Evolutionary conservation across 64 coral and sea anemone genomes (phyloP).

Genomic region (Astreopora myriophthalma): DNA sequence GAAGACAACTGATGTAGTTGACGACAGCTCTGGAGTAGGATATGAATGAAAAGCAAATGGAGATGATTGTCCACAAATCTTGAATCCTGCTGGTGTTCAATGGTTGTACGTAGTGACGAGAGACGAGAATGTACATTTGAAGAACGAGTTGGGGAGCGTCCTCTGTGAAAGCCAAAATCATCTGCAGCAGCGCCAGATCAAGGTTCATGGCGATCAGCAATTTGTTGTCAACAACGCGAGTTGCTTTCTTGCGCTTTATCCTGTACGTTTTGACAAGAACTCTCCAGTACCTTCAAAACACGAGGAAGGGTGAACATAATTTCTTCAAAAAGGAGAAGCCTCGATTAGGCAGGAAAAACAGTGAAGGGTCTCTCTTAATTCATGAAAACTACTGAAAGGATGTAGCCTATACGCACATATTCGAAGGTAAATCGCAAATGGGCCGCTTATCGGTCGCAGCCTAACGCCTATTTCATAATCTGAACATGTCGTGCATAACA

Average conservation of each 20-base stretch:
- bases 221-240: slow-evolving; percentile 46
- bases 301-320: background rate
- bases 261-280: slow-evolving; percentile 71
- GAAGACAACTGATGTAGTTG: slow-evolving; percentile 79
- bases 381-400: too few relatives aligned
- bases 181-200: slow-evolving; percentile 74
- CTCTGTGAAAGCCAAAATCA: slow-evolving; percentile 89
- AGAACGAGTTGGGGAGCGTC: slow-evolving; percentile 86
- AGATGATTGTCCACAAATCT: slow-evolving; percentile 86
- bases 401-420: too few relatives aligned
- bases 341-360: background rate
- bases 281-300: slow-evolving; percentile 68
- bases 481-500: too few relatives aligned
- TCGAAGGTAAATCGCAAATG: too few relatives aligned
- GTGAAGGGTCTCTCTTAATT: too few relatives aligned
- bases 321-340: background rate
- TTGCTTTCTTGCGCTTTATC: slow-evolving; percentile 73
- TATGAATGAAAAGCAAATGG: slow-evolving; percentile 83
- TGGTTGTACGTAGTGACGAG: slow-evolving; percentile 28
- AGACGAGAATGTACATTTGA: slow-evolving; percentile 80
- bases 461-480: too few relatives aligned
- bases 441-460: too few relatives aligned
- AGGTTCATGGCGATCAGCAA: slow-evolving; percentile 79
- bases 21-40: slow-evolving; percentile 89
- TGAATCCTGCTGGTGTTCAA: slow-evolving; percentile 14